A percentile compares a stretch with the other conserved stretches of the same genome.
These are phyloP conservation scores for Yoshiicerus persimilis DNA, from an alignment of 1,140 invertebrate species.

Conservation along the genomic window DNA sequence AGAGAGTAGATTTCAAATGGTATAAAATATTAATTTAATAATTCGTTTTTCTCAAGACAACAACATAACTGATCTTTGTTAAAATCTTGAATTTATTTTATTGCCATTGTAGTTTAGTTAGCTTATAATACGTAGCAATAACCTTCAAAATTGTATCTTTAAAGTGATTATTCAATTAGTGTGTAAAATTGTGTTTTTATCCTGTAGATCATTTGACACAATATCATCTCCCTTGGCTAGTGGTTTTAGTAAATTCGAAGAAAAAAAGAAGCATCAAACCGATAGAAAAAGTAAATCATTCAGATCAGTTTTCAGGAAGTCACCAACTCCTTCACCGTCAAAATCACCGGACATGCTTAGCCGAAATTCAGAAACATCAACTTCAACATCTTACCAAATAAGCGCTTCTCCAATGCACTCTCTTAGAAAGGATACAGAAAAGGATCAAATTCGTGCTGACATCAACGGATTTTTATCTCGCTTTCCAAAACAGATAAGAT, in stretches of 20 bases:
- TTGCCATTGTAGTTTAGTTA: neutral
- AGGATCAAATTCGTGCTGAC: constrained; percentile 41
- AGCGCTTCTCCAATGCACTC: neutral
- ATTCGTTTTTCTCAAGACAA: too few relatives aligned
- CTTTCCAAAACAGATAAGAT: constrained; percentile 42
- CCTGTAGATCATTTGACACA: constrained; percentile 49
- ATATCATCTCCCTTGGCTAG: constrained; percentile 43
- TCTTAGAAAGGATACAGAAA: constrained; percentile 29
- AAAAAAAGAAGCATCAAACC: constrained; percentile 78
- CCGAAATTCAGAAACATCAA: neutral
- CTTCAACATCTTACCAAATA: neutral
- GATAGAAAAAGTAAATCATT: constrained; percentile 80
- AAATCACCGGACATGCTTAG: constrained; percentile 8
- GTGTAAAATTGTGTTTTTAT: neutral
- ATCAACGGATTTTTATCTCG: constrained; percentile 42
- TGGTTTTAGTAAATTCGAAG: constrained; percentile 79
- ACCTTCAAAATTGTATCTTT: too few relatives aligned
- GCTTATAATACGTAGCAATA: neutral
- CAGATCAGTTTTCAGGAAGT: constrained; percentile 75
- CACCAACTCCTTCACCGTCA: constrained; percentile 62
- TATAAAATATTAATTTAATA: too few relatives aligned
- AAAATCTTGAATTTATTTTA: too few relatives aligned
- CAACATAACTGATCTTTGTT: too few relatives aligned
- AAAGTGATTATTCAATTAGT: neutral
- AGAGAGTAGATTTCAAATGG: too few relatives aligned